phyloP scores from a whole-genome alignment of 2,888 invertebrate genomes.

The Eupithecia vulgata region DNA sequence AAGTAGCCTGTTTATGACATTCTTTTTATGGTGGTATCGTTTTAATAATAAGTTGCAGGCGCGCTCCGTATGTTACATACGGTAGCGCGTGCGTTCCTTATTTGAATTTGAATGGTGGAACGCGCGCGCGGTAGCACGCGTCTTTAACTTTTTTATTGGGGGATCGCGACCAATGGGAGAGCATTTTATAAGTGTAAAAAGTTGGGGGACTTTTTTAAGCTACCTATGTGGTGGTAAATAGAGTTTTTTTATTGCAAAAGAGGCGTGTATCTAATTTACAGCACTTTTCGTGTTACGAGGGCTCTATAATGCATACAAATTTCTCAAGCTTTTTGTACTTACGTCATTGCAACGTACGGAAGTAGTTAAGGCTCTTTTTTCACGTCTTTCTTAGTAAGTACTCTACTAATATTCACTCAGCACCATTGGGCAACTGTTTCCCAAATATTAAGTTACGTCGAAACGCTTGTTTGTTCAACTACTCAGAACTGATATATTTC shows the following conservation, averaged over 20 bases:
- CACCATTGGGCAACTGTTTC: conserved; percentile 68
- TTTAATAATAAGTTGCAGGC: conserved; percentile 78
- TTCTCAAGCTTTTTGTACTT: neutral
- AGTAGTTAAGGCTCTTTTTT: neutral
- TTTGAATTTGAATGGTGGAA: conserved; percentile 74
- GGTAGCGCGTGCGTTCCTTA: conserved; percentile 73
- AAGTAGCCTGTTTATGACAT: conserved; percentile 38
- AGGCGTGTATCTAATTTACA: conserved; percentile 53
- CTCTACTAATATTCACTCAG: neutral
- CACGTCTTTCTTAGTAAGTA: neutral
- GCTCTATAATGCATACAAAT: neutral
- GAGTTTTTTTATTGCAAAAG: conserved; percentile 58
- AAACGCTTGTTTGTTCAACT: conserved; percentile 57
- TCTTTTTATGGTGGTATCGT: conserved; percentile 64
- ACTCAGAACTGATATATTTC: conserved; percentile 61
- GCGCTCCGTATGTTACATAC: conserved; percentile 67
- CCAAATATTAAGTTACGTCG: conserved; percentile 77
- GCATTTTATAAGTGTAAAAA: conserved; percentile 66
- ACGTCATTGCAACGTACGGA: neutral
- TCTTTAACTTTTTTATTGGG: conserved; percentile 79
- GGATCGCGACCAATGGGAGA: conserved; percentile 68
- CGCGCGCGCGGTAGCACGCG: conserved; percentile 72
- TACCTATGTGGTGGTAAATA: conserved; percentile 45
- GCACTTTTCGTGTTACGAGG: neutral
- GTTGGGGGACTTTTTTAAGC: conserved; percentile 74